Conservation (phyloP, 2,113 vertebrate genomes). For the Apodemus speciosus region DNA sequence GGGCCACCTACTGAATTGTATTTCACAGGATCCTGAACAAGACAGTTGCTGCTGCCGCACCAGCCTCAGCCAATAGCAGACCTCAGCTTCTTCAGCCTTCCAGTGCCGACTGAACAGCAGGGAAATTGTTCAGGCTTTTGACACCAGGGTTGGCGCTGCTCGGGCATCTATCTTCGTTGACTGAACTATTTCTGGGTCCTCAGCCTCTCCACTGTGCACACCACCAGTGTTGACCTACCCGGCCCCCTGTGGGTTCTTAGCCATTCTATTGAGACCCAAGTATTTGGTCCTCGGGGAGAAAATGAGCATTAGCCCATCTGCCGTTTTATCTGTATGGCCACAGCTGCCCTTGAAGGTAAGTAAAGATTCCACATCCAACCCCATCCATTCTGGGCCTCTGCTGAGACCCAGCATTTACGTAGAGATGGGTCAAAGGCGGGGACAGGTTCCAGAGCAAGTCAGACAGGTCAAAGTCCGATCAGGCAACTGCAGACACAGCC, state of each 20-base stretch:
- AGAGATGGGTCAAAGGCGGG: neutral
- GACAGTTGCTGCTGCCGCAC: neutral
- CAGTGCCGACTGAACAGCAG: neutral
- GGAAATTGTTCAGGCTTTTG: too few species aligned
- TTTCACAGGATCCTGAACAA: neutral
- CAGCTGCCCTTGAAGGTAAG: neutral
- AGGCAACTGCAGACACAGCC: slow-evolving; percentile 6
- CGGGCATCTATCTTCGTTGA: neutral
- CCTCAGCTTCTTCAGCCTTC: neutral
- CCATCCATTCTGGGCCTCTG: neutral
- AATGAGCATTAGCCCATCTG: rapidly evolving
- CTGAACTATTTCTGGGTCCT: neutral
- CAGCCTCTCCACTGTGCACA: neutral
- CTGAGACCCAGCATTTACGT: neutral
- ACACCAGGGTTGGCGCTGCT: neutral
- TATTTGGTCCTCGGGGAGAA: neutral
- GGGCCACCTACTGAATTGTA: neutral
- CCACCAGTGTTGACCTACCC: neutral
- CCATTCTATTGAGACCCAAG: neutral
- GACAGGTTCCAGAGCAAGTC: neutral
- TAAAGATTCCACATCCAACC: neutral
- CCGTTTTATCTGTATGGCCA: neutral
- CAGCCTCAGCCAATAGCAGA: neutral
- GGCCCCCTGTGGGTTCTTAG: neutral
- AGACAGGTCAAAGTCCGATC: neutral